phyloP scores from a whole-genome alignment of 2,113 vertebrate genomes.

The Cyprinus carpio region DNA sequence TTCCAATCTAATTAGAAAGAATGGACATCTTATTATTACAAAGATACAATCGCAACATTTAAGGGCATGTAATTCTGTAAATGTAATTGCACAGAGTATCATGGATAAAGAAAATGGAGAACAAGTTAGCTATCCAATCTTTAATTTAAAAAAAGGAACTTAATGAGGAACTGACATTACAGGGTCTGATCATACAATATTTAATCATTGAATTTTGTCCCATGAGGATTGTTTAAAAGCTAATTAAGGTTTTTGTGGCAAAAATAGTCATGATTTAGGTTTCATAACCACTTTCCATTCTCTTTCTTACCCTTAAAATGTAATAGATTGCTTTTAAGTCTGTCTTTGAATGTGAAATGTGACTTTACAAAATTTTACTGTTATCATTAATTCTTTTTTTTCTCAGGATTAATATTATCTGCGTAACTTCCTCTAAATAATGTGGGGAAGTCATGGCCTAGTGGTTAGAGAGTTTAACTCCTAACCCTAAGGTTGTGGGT shows the following conservation, averaged over 20 bases:
- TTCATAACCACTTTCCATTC: background rate
- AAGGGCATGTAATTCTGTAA: background rate
- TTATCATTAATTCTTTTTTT: background rate
- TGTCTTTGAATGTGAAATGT: slow-evolving; percentile 2
- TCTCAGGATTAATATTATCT: background rate
- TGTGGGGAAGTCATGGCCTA: too few relatives aligned
- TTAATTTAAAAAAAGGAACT: background rate
- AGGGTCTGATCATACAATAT: background rate
- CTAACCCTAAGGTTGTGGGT: too few relatives aligned
- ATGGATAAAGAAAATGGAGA: background rate
- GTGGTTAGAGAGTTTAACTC: too few relatives aligned
- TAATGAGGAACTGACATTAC: background rate
- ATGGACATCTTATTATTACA: background rate
- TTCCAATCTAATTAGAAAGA: slow-evolving; percentile 82
- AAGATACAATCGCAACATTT: background rate
- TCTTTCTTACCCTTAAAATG: background rate
- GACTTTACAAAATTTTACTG: background rate
- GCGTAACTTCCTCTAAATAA: background rate
- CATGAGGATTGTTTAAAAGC: background rate
- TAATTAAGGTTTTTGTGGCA: background rate
- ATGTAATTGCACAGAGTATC: background rate
- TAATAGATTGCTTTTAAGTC: background rate
- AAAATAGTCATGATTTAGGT: background rate
- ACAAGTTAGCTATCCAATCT: background rate
- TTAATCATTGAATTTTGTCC: background rate